Conservation (phyloP, 92 coral and sea anemone species). For the Chrysogorgia sp. region DNA sequence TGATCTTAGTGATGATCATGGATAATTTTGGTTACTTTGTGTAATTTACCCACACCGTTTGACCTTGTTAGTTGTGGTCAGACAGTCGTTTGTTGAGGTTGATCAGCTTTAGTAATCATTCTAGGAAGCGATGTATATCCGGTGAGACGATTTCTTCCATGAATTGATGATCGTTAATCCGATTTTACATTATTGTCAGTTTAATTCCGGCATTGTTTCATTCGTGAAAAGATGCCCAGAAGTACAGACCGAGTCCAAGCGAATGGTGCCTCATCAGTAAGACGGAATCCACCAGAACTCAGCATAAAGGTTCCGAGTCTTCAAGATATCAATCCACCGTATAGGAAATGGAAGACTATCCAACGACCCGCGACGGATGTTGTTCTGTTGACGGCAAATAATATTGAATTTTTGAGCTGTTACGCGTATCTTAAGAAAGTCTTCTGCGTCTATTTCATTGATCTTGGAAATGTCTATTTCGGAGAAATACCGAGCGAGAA, state of each 20-base stretch:
- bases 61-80: too few species aligned
- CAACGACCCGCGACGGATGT: background rate
- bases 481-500: constrained; percentile 29
- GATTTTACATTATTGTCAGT: too few species aligned
- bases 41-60: too few species aligned
- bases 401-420: background rate
- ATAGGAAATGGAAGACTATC: background rate
- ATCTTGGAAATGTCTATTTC: constrained; percentile 24
- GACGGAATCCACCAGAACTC: background rate
- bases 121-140: too few species aligned
- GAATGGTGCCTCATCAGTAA: too few species aligned
- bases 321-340: background rate
- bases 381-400: background rate
- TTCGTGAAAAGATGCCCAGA: background rate
- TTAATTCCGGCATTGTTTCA: too few species aligned
- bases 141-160: too few species aligned
- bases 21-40: too few species aligned
- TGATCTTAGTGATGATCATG: too few species aligned
- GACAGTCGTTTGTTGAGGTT: too few species aligned
- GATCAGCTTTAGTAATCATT: too few species aligned
- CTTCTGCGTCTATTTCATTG: background rate
- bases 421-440: background rate
- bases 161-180: too few species aligned
- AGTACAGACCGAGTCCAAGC: background rate
- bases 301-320: background rate